phyloP scores from a whole-genome alignment of 1,140 invertebrate species.

The Pseudomyrmex dendroicus region DNA sequence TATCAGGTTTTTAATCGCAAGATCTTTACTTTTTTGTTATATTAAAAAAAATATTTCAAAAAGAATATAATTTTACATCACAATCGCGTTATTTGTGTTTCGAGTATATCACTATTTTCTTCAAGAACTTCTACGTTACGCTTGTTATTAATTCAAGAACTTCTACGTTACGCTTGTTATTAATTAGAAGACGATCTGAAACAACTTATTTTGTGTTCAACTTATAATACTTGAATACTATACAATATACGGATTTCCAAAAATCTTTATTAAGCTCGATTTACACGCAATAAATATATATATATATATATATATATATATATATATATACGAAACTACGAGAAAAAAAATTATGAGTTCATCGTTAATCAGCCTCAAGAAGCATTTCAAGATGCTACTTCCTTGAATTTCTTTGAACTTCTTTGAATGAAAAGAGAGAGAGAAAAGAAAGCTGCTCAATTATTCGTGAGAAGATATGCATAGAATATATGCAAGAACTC shows the following conservation, averaged over 20 bases:
- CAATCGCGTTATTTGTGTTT: too few relatives aligned
- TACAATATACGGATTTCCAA: slow-evolving; percentile 20
- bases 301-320: too few relatives aligned
- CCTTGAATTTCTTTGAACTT: slow-evolving; percentile 39
- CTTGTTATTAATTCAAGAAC: not conserved
- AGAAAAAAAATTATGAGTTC: slow-evolving; percentile 37
- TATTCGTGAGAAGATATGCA: slow-evolving; percentile 52
- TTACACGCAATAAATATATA: not conserved
- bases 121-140: not conserved
- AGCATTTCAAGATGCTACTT: slow-evolving; percentile 30
- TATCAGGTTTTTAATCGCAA: too few relatives aligned
- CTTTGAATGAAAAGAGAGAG: not conserved
- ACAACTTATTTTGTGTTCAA: slow-evolving; percentile 21
- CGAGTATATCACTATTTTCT: not conserved
- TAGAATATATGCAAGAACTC: slow-evolving; percentile 52
- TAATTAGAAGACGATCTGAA: slow-evolving; percentile 11
- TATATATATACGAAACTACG: slow-evolving; percentile 22
- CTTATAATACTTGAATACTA: slow-evolving; percentile 38
- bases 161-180: not conserved
- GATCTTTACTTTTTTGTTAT: too few relatives aligned
- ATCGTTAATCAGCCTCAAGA: slow-evolving; percentile 47
- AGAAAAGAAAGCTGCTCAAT: not conserved
- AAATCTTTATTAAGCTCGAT: slow-evolving; percentile 44
- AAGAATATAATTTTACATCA: too few relatives aligned
- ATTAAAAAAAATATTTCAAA: too few relatives aligned